These are phyloP conservation scores for Panurus biarmicus DNA, from an alignment of 2,113 vertebrate genomes.

Conservation along the genomic window DNA sequence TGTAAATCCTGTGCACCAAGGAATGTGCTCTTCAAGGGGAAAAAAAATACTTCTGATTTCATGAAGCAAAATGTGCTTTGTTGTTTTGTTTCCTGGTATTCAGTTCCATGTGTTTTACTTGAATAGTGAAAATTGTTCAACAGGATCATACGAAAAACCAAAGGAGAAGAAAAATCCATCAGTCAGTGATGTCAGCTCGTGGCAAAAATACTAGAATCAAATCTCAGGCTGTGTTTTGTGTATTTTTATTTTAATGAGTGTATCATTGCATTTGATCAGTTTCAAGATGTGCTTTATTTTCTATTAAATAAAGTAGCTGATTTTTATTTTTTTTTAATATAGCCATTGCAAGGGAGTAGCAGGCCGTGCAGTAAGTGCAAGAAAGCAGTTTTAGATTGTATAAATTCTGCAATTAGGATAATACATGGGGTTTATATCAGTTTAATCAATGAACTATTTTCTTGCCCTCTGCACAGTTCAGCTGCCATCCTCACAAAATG, in stretches of 20 bases:
- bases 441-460: neutral
- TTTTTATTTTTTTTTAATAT: neutral
- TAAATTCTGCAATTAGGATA: neutral
- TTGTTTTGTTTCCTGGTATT: conserved; percentile 24
- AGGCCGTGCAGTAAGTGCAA: neutral
- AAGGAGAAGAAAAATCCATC: conserved; percentile 26
- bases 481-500: neutral
- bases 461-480: neutral
- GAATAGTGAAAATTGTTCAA: conserved; percentile 3
- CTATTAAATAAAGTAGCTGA: neutral
- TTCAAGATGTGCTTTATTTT: conserved; percentile 10
- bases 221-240: conserved; percentile 56
- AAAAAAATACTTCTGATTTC: neutral
- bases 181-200: neutral
- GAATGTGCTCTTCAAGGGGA: neutral
- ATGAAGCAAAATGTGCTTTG: neutral
- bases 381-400: neutral
- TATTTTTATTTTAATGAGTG: conserved; percentile 35
- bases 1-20: neutral
- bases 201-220: conserved; percentile 34
- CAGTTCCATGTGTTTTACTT: conserved; percentile 47
- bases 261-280: neutral
- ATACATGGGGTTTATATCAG: neutral
- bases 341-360: neutral
- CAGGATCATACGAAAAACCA: conserved; percentile 30